phyloP scores from a whole-genome alignment of 2,797 vertebrate species.

The Acanthiza pusilla region DNA sequence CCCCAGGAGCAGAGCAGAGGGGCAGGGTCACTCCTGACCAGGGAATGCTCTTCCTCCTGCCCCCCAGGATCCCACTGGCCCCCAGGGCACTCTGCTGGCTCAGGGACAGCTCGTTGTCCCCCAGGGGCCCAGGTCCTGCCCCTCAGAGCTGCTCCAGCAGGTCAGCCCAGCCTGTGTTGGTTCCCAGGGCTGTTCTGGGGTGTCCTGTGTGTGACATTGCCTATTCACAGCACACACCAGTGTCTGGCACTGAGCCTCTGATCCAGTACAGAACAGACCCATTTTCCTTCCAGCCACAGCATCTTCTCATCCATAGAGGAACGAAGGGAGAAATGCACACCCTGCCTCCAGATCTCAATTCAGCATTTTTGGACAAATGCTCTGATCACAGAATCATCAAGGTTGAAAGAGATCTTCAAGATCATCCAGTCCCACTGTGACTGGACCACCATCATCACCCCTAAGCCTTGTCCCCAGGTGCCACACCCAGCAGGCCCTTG shows the following conservation, averaged over 20 bases:
- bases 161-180: neutral
- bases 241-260: neutral
- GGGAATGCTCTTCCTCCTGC: too few species aligned
- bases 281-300: neutral
- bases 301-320: neutral
- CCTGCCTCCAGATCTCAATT: neutral
- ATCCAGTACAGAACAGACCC: neutral
- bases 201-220: neutral
- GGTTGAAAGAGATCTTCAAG: neutral
- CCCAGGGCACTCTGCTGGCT: neutral
- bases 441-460: neutral
- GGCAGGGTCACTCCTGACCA: too few species aligned
- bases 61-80: neutral
- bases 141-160: neutral
- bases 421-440: neutral
- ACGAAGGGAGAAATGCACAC: neutral
- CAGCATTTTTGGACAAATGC: neutral
- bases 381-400: neutral
- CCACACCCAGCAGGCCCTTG: neutral
- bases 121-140: neutral
- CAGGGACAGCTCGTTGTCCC: neutral
- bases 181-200: too few species aligned
- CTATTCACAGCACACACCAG: neutral
- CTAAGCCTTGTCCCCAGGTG: neutral
- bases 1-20: too few species aligned